A percentile compares a stretch with the other conserved stretches of the same genome.
These are phyloP conservation scores for Lucilia sericata DNA, from an alignment of 1,140 invertebrate species.

Conservation along the genomic window DNA sequence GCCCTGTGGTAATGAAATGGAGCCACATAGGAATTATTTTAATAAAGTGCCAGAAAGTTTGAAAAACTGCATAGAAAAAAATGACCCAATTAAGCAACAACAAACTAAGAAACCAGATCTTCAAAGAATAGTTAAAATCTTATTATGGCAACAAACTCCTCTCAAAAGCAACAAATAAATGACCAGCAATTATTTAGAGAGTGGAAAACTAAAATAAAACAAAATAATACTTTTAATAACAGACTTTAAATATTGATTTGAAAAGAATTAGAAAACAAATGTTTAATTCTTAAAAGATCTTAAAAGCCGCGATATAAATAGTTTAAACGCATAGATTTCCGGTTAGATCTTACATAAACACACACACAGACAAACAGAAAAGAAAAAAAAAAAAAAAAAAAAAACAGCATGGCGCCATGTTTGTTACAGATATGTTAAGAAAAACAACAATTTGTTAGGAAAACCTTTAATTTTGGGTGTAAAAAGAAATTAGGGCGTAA, in stretches of 20 bases:
- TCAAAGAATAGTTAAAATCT: not conserved
- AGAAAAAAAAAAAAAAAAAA: too few species aligned
- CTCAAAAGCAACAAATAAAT: not conserved
- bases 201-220: not conserved
- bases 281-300: not conserved
- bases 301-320: slow-evolving; percentile 23
- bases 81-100: slow-evolving; percentile 30
- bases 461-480: slow-evolving; percentile 10
- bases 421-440: not conserved
- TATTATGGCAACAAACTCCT: not conserved
- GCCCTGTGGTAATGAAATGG: slow-evolving; percentile 6
- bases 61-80: slow-evolving; percentile 2
- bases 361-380: not conserved
- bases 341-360: not conserved
- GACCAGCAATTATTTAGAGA: slow-evolving; percentile 35
- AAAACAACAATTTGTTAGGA: not conserved
- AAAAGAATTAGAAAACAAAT: not conserved
- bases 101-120: slow-evolving; percentile 21
- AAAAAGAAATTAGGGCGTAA: slow-evolving; percentile 33
- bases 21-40: slow-evolving; percentile 32
- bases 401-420: slow-evolving; percentile 30
- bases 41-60: slow-evolving; percentile 26
- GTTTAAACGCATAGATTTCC: slow-evolving; percentile 29
- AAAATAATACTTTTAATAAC: not conserved
- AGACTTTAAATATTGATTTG: not conserved